Conservation (phyloP, 2,797 vertebrate genomes). For the Caiman crocodilus region DNA sequence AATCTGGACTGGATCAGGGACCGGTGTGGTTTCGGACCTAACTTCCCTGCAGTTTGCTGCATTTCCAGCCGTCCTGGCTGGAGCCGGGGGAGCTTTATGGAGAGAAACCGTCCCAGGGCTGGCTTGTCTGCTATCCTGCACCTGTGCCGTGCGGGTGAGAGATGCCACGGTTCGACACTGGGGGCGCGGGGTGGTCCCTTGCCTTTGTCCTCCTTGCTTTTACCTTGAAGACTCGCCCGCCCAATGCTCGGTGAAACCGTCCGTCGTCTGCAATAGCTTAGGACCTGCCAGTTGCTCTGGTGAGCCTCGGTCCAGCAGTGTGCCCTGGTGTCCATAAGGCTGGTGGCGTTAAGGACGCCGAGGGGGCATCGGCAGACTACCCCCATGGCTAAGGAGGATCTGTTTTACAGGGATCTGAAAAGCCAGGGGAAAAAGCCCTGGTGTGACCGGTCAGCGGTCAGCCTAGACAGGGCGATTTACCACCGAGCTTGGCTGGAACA, state of each 20-base stretch:
- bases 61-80: fast-evolving
- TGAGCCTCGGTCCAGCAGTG: background rate
- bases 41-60: fast-evolving
- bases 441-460: too few species aligned
- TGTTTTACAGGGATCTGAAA: too few species aligned
- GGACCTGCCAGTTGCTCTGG: background rate
- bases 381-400: too few species aligned
- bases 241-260: background rate
- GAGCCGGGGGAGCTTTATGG: fast-evolving
- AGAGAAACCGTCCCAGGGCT: too few species aligned
- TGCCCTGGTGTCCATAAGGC: too few species aligned
- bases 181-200: too few species aligned
- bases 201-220: background rate
- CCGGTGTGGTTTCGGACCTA: constrained; percentile 21
- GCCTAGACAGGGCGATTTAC: background rate
- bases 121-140: too few species aligned
- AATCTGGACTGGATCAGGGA: constrained; percentile 76
- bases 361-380: too few species aligned
- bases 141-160: too few species aligned
- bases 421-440: too few species aligned
- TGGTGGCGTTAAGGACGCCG: too few species aligned
- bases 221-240: background rate
- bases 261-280: background rate
- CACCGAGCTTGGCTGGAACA: background rate
- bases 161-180: too few species aligned